These are phyloP conservation scores for Oligia latruncula DNA, from an alignment of 2,888 invertebrate genomes.

Conservation along the genomic window DNA sequence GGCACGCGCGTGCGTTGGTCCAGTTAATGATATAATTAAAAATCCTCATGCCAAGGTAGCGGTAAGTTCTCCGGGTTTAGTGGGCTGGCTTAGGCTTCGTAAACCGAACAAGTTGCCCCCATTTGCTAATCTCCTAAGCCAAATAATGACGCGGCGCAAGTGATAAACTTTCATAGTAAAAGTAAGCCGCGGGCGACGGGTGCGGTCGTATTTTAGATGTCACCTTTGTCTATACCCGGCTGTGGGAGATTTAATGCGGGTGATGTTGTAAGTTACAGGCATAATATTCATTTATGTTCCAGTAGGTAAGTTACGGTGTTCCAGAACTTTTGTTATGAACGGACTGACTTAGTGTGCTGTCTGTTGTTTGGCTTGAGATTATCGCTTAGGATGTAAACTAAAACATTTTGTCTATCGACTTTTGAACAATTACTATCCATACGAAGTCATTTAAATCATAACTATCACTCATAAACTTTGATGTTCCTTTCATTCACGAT, in stretches of 20 bases:
- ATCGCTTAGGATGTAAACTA: not conserved
- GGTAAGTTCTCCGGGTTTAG: conserved; percentile 79
- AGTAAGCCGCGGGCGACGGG: conserved; percentile 47
- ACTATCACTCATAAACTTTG: not conserved
- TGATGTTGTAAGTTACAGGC: conserved; percentile 48
- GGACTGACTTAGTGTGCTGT: not conserved
- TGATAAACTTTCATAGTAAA: conserved; percentile 77
- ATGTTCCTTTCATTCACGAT: not conserved
- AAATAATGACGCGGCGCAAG: conserved; percentile 80
- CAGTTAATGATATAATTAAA: conserved; percentile 82
- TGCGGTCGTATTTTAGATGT: conserved; percentile 55
- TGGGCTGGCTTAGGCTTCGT: conserved; percentile 82
- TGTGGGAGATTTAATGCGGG: conserved; percentile 55
- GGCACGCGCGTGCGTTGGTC: conserved; percentile 82
- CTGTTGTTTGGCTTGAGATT: not conserved
- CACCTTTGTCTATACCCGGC: conserved; percentile 59
- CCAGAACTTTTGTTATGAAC: conserved; percentile 53
- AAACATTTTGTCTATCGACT: not conserved
- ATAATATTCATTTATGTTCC: conserved; percentile 51
- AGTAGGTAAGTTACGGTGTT: conserved; percentile 49
- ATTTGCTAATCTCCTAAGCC: conserved; percentile 87
- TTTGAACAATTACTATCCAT: not conserved
- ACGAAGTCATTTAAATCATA: not conserved
- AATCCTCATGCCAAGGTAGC: conserved; percentile 75
- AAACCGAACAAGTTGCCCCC: conserved; percentile 85